Conservation (phyloP, 1,140 invertebrate genomes). For the Mylabris phalerata region DNA sequence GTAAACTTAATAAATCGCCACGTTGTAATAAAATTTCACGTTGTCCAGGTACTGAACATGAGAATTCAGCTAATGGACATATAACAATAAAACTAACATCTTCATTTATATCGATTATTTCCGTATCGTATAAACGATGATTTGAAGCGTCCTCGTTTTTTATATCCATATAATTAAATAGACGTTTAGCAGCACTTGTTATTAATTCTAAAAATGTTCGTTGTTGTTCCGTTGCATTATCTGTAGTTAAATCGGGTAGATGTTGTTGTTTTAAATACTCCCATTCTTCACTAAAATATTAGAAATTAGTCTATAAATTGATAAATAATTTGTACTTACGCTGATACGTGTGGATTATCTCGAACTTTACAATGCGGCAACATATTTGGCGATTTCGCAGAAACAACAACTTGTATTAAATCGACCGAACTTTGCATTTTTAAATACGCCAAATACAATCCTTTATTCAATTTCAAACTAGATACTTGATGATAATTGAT, state of each 20-base stretch:
- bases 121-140: slow-evolving; percentile 81
- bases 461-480: slow-evolving; percentile 68
- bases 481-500: slow-evolving; percentile 88
- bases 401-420: slow-evolving; percentile 87
- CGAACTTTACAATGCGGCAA: slow-evolving; percentile 87
- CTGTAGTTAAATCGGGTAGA: slow-evolving; percentile 40
- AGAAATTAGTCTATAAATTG: not conserved
- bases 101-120: slow-evolving; percentile 82
- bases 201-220: slow-evolving; percentile 70
- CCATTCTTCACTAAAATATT: slow-evolving; percentile 85
- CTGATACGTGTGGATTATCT: slow-evolving; percentile 91
- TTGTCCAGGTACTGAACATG: slow-evolving; percentile 85
- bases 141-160: slow-evolving; percentile 55
- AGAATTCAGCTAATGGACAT: slow-evolving; percentile 81
- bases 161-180: slow-evolving; percentile 77
- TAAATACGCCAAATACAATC: slow-evolving; percentile 90
- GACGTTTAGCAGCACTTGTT: slow-evolving; percentile 58
- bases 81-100: slow-evolving; percentile 86
- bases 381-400: slow-evolving; percentile 83
- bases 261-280: slow-evolving; percentile 62
- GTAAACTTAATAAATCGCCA: slow-evolving; percentile 74
- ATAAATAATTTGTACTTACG: slow-evolving; percentile 54
- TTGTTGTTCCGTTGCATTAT: slow-evolving; percentile 61
- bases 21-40: slow-evolving; percentile 71
- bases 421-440: slow-evolving; percentile 95